These are phyloP conservation scores for Eulemur coronatus DNA, from an alignment of 2,797 vertebrate species.

Conservation along the genomic window DNA sequence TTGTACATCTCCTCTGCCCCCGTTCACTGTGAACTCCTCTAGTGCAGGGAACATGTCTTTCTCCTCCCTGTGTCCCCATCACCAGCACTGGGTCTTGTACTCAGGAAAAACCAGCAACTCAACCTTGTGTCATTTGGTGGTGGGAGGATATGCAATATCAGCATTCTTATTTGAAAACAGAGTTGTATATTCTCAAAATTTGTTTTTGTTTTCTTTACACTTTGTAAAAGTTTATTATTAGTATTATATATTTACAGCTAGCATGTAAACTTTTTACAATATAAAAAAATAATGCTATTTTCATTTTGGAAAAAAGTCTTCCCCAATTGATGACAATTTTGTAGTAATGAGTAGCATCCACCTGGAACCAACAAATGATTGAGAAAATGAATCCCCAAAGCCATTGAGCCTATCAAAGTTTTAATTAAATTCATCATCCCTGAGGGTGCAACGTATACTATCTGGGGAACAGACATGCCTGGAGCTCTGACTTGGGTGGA, in stretches of 20 bases:
- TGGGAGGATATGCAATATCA: not conserved
- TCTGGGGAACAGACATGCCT: too few species aligned
- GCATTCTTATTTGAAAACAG: not conserved
- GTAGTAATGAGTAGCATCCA: not conserved
- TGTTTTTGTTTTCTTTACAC: not conserved
- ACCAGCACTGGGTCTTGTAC: not conserved
- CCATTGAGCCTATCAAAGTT: not conserved
- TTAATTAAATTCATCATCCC: not conserved
- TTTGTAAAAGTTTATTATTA: not conserved
- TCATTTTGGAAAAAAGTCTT: not conserved
- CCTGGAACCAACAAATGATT: not conserved
- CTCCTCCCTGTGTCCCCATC: not conserved
- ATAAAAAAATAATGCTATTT: not conserved
- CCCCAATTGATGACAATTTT: not conserved
- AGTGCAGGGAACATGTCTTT: not conserved
- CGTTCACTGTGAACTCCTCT: not conserved
- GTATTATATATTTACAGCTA: not conserved
- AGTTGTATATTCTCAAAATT: not conserved
- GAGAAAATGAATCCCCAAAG: not conserved
- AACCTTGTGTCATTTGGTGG: accelerated
- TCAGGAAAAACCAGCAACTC: not conserved
- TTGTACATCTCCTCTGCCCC: not conserved
- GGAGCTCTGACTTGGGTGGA: too few species aligned
- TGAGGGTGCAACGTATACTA: not conserved
- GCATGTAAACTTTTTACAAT: not conserved